Evolutionary conservation across 2,113 vertebrate genomes (phyloP), one percentile per base, ranked within the genome.

Genomic region (Merops nubicus): DNA sequence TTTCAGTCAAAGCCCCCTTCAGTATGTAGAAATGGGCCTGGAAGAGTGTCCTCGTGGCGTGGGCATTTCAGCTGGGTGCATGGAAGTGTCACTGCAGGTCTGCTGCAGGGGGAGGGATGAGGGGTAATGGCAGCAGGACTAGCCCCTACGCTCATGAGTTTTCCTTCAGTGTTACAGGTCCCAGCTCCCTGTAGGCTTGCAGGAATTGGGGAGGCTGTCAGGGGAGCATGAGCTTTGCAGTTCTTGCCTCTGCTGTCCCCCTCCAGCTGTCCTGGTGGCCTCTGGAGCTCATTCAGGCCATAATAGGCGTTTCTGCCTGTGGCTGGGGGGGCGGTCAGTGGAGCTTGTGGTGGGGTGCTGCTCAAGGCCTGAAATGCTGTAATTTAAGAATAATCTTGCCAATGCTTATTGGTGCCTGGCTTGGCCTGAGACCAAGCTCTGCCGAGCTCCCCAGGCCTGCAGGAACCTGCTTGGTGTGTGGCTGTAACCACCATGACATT

Each of bases 401-500:
- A 36, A 1, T 9, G 38, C 23, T 36, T 12, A 8, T 1, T 25
- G 28, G 15, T 17, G 13, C 36, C 22, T 51, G 16, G 68, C 59
- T 54, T 9, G 33, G 69, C 64, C 34, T 2, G 63, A 40, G 51
- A 9, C 14, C 0, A 12, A 33, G 29, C 64, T 57, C 19, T 15
- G 0, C 3, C 1, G 3, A 34, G 45, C 60, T 59, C 34, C 38
- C 20, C 18, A 25, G 48, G 36, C n/a, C n/a, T n/a, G n/a, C n/a
- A n/a, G n/a, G n/a, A 69, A 38, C 34, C 40, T 48, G n/a, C 34
- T 43, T 1, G 1, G 34, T 1, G 31, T 6, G 19, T 12, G 68
- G 45, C 67, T 43, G 45, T 28, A 10, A 6, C 21, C 8, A 2
- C 19, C 0, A 0, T 8, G 21, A 36, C 23, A 11, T 6, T 9